A percentile compares a stretch with the other conserved stretches of the same genome.
These are phyloP conservation scores for Xanthorhoe spadicearia DNA, from an alignment of 2,888 invertebrate genomes.

Conservation along the genomic window DNA sequence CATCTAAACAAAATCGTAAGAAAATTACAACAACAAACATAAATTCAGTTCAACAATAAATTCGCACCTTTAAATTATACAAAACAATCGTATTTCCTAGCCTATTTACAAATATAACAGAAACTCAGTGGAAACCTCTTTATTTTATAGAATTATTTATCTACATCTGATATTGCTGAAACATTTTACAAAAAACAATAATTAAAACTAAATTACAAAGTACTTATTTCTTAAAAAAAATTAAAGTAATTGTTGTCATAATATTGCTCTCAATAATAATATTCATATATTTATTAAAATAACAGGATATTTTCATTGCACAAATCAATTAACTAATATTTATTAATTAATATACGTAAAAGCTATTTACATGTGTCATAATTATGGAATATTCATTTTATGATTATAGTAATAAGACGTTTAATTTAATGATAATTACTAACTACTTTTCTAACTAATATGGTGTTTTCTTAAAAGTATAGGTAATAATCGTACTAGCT, in stretches of 20 bases:
- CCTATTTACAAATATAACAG: slow-evolving; percentile 29
- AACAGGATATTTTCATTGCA: slow-evolving; percentile 20
- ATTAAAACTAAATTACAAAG: slow-evolving; percentile 2
- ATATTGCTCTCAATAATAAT: slow-evolving; percentile 42
- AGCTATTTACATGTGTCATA: slow-evolving; percentile 15
- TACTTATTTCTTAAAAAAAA: background rate
- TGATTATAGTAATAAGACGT: slow-evolving; percentile 6
- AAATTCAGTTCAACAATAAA: slow-evolving; percentile 56
- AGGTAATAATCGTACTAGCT: background rate
- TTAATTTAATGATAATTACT: background rate
- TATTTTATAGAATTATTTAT: background rate
- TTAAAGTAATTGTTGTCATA: slow-evolving; percentile 39
- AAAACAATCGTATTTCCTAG: slow-evolving; percentile 29
- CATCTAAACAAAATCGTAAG: slow-evolving; percentile 50
- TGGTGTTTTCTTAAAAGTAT: background rate
- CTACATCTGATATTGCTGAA: background rate
- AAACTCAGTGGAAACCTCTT: slow-evolving; percentile 43
- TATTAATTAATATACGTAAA: background rate
- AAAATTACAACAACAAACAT: slow-evolving; percentile 56
- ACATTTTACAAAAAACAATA: background rate
- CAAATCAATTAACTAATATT: slow-evolving; percentile 28
- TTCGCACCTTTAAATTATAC: slow-evolving; percentile 41
- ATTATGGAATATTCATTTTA: slow-evolving; percentile 25
- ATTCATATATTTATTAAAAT: background rate
- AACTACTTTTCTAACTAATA: slow-evolving; percentile 6